These are phyloP conservation scores for Mesembrinibis cayennensis DNA, from an alignment of 2,113 vertebrate species.

Conservation along the genomic window DNA sequence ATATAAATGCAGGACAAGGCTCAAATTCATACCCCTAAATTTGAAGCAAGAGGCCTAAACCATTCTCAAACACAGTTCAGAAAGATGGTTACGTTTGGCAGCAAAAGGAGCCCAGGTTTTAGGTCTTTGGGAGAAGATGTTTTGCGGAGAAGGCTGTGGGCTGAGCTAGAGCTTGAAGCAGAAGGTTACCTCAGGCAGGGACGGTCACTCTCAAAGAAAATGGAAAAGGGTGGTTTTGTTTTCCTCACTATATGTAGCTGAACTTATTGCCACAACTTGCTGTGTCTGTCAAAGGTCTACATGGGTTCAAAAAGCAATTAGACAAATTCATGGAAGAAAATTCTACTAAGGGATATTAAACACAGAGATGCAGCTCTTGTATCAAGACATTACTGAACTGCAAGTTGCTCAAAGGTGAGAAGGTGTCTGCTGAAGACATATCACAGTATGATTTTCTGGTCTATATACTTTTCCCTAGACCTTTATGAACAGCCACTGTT, in stretches of 20 bases:
- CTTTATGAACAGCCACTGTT: neutral
- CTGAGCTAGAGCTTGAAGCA: neutral
- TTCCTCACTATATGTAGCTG: neutral
- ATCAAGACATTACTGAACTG: neutral
- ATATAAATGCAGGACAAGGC: neutral
- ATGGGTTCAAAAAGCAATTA: neutral
- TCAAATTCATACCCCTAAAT: neutral
- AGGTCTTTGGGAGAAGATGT: neutral
- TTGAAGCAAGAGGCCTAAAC: neutral
- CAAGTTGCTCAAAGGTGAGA: fast-evolving
- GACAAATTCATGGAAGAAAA: neutral
- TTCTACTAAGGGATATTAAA: neutral
- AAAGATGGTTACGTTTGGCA: neutral
- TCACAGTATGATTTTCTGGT: neutral
- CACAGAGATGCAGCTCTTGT: neutral
- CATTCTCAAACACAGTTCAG: neutral
- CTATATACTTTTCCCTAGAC: neutral
- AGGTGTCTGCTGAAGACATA: neutral
- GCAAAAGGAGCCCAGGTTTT: neutral
- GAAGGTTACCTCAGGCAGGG: neutral
- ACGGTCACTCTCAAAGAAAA: neutral
- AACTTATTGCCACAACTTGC: neutral
- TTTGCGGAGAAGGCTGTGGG: neutral
- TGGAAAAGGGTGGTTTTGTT: neutral
- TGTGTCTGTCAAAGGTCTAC: neutral